phyloP scores from a whole-genome alignment of 2,797 vertebrate genomes.

The Pelodytes ibericus region DNA sequence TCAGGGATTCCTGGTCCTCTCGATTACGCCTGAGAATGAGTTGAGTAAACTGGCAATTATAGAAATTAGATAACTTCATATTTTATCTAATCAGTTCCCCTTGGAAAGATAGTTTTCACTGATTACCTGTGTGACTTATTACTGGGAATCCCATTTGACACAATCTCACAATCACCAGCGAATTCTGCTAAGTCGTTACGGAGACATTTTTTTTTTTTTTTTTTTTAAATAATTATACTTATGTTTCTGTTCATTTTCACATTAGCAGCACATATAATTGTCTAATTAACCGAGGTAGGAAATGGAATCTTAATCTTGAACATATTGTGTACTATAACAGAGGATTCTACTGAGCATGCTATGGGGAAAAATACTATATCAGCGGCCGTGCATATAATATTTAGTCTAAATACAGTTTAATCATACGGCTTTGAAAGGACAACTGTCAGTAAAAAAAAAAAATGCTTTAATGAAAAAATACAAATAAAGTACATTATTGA shows the following conservation, averaged over 20 bases:
- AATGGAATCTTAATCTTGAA: neutral
- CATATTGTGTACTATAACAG: neutral
- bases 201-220: constrained; percentile 60
- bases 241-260: constrained; percentile 60
- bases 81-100: constrained; percentile 60
- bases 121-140: constrained; percentile 64
- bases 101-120: constrained; percentile 61
- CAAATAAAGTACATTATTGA: no score
- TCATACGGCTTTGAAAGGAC: no score
- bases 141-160: constrained; percentile 61
- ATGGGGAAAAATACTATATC: neutral
- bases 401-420: no score
- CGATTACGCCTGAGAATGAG: constrained; percentile 12
- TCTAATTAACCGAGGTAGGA: constrained; percentile 62
- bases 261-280: constrained; percentile 66
- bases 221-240: constrained; percentile 66
- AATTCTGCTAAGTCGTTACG: constrained; percentile 60
- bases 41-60: constrained; percentile 25
- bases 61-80: constrained; percentile 35
- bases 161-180: constrained; percentile 59
- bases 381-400: neutral
- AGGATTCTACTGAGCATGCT: neutral
- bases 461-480: no score
- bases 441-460: no score
- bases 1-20: neutral